Evolutionary conservation across 92 coral and sea anemone species (phyloP).

Genomic region (Umimayanthus chanpuru): DNA sequence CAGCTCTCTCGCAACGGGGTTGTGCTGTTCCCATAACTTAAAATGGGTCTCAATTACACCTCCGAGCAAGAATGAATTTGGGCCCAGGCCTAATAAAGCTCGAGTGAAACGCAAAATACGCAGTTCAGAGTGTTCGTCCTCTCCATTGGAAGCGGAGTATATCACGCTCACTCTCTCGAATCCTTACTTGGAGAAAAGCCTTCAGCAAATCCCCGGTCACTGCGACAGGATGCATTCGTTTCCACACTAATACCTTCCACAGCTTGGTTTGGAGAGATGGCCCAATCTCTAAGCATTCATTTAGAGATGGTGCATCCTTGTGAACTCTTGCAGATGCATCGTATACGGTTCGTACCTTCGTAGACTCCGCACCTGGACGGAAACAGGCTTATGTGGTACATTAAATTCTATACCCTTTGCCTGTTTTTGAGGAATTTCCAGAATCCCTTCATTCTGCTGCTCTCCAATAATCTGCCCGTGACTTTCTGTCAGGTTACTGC

Average conservation of each 20-base stretch:
- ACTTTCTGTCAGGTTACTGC: background rate
- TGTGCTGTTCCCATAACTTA: background rate
- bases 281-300: slow-evolving; percentile 25
- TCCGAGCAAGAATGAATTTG: background rate
- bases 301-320: slow-evolving; percentile 16
- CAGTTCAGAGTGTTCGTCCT: slow-evolving; percentile 9
- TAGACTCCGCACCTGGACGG: slow-evolving; percentile 5
- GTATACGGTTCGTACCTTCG: slow-evolving; percentile 8
- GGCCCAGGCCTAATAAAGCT: slow-evolving; percentile 1
- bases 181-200: slow-evolving; percentile 29
- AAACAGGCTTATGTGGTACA: slow-evolving; percentile 35
- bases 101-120: background rate
- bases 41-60: slow-evolving; percentile 19
- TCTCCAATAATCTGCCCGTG: background rate
- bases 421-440: background rate
- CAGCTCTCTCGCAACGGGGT: background rate
- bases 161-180: slow-evolving; percentile 22
- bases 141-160: slow-evolving; percentile 41
- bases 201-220: slow-evolving; percentile 10
- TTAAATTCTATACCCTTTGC: slow-evolving; percentile 13
- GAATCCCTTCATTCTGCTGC: slow-evolving; percentile 10
- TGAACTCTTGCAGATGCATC: slow-evolving; percentile 27
- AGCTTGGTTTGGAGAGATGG: slow-evolving; percentile 31
- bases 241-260: slow-evolving; percentile 28
- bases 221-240: slow-evolving; percentile 3